These are phyloP conservation scores for Scaptomyza pallida DNA, from an alignment of 1,140 invertebrate genomes.

Conservation along the genomic window DNA sequence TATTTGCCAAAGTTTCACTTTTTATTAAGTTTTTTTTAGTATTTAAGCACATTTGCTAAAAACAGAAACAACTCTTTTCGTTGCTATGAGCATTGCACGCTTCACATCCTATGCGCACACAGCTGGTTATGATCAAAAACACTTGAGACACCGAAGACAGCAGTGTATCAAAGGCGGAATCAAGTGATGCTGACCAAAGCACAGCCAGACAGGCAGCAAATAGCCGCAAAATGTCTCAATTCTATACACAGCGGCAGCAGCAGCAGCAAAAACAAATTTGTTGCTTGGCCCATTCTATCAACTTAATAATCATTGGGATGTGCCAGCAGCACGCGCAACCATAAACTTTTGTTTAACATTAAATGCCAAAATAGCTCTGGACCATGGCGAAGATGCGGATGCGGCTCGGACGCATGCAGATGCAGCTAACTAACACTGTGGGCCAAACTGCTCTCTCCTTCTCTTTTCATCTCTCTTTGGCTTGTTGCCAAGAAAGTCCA, in stretches of 20 bases:
- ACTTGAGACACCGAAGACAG: constrained; percentile 45
- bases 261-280: constrained; percentile 17
- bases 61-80: too few species aligned
- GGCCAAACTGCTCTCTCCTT: not conserved
- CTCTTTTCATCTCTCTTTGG: not conserved
- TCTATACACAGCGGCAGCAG: constrained; percentile 33
- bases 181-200: constrained; percentile 54
- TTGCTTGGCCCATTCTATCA: constrained; percentile 43
- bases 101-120: constrained; percentile 15
- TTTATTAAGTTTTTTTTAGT: too few species aligned
- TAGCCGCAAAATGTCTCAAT: constrained; percentile 21
- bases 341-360: constrained; percentile 63
- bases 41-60: not conserved
- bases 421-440: not conserved
- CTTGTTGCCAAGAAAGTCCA: not conserved
- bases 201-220: constrained; percentile 6
- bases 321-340: constrained; percentile 56
- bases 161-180: constrained; percentile 16
- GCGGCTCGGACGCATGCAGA: not conserved
- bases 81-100: not conserved
- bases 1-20: too few species aligned
- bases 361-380: constrained; percentile 43
- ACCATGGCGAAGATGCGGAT: not conserved
- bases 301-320: constrained; percentile 52
- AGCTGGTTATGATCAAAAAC: constrained; percentile 63